Evolutionary conservation across 1,140 invertebrate genomes (phyloP), one percentile per base, ranked within the genome.

Genomic region (Saccostrea cuccullata): DNA sequence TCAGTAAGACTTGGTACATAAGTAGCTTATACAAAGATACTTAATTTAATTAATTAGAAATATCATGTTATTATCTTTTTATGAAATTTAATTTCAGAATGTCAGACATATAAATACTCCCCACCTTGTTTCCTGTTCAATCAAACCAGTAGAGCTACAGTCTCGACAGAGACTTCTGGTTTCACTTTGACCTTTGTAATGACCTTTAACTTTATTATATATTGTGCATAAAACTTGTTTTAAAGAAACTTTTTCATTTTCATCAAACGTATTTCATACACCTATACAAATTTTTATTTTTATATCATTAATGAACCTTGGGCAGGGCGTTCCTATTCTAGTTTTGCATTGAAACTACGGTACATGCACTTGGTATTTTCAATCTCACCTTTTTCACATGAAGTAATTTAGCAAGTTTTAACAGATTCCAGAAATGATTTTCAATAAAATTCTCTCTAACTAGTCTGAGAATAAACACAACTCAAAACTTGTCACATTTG

Each of bases 401-500:
- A 26, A 36, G 26, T 77, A 30, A 26, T 77, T 36, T 73, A 30
- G 70, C 5, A 13, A 77, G 70, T 36, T 77, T n/a, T 36, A 67
- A 77, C 70, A 77, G 15, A 77, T 77, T 77, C 70, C 70, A 77
- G 70, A 30, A 77, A 30, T 30, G 30, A 30, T 77, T 77, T 77
- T 77, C 15, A 77, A 15, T 77, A 77, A 77, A 77, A 30, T 36
- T 77, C 70, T 77, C 5, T 77, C 12, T 77, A 77, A 77, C 70
- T 36, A 77, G 70, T 26, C 70, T 77, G 70, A 77, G 70, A 77
- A 77, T 77, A 36, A 77, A 77, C 70, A 77, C 26, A 77, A 77
- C 70, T 77, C 70, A 77, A 77, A 77, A 77, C 70, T 77, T 77
- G 70, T 77, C 70, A 77, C 70, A 77, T 77, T 77, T 77, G 70